These are phyloP conservation scores for Bubo scandiacus DNA, from an alignment of 2,113 vertebrate genomes.

Conservation along the genomic window DNA sequence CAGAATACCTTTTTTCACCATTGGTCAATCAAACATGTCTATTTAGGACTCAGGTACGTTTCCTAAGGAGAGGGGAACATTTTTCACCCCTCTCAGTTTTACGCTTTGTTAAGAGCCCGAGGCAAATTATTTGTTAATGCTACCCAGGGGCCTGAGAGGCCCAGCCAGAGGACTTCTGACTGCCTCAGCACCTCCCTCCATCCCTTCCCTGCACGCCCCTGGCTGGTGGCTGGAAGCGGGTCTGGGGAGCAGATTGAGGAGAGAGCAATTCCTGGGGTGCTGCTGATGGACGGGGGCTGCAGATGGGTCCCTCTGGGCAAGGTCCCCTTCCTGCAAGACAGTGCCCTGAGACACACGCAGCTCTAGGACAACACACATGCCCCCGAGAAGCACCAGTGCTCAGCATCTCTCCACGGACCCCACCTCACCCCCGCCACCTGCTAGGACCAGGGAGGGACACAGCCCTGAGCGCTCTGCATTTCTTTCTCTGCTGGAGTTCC, in stretches of 20 bases:
- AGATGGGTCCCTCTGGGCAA: neutral
- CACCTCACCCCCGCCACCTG: neutral
- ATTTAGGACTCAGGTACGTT: fast-evolving
- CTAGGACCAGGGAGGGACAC: neutral
- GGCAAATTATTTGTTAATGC: neutral
- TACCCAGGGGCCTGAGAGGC: neutral
- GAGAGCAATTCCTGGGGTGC: neutral
- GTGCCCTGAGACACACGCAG: fast-evolving
- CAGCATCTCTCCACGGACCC: neutral
- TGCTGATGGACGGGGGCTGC: neutral
- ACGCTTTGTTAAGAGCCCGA: fast-evolving
- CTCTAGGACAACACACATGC: neutral
- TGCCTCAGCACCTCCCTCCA: neutral
- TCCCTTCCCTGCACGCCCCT: neutral
- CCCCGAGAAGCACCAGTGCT: neutral
- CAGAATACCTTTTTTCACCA: neutral
- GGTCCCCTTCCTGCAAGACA: neutral
- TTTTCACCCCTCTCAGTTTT: neutral
- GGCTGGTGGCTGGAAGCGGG: fast-evolving
- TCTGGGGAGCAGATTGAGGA: neutral
- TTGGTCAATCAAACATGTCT: neutral
- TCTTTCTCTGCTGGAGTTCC: neutral
- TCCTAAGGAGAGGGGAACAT: fast-evolving
- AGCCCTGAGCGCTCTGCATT: neutral
- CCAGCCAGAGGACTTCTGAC: neutral